Base-by-base conservation (phyloP, 2,888 invertebrate genomes). In the Hydrotaea diabolus region DNA sequence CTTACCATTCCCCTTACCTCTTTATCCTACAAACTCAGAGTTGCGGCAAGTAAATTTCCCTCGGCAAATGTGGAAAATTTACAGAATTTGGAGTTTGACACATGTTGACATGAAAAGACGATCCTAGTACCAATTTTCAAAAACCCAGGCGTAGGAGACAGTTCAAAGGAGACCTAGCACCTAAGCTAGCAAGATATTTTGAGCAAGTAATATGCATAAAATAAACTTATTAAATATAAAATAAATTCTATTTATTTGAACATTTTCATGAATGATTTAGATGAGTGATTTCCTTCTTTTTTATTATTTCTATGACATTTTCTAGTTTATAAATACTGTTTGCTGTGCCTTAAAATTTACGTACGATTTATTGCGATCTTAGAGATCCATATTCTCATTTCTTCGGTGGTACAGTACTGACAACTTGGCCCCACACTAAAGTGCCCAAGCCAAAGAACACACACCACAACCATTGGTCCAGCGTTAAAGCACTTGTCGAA, bases 381-480 rank as follows among this genome's bases (percentile, higher is more conserved):
- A 43, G 23, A 46, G 69, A 69, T 21, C 17, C 39, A 43, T 19
- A 66, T 9, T 13, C 15, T 69, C 39, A 96, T 94, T 96, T 97
- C 93, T 98, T 95, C 82, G 99, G 99, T 91, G 99, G 99, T 93
- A 99, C 95, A 89, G 97, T 96, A 90, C 99, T 99, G 91, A 99
- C 96, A 90, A 99, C 93, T 94, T 99, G 98, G 88, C 99, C 99
- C 99, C 99, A 99, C 86, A 99, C 94, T 87, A 99, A 95, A 86
- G 98, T 97, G 88, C 99, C 99, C 89, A 98, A 93, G 86, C 99
- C 99, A 93, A 99, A 98, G 94, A 99, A 97, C 91, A 99, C 93
- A 93, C 99, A 99, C 98, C 99, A 99, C 92, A 98, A 94, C 99
- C 99, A 99, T 94, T 99, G 99, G 92, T 99, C 98, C 90, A 98